A percentile compares a stretch with the other conserved stretches of the same genome.
Conservation (phyloP, 2,113 vertebrate genomes). For the Nothocercus nigrocapillus region DNA sequence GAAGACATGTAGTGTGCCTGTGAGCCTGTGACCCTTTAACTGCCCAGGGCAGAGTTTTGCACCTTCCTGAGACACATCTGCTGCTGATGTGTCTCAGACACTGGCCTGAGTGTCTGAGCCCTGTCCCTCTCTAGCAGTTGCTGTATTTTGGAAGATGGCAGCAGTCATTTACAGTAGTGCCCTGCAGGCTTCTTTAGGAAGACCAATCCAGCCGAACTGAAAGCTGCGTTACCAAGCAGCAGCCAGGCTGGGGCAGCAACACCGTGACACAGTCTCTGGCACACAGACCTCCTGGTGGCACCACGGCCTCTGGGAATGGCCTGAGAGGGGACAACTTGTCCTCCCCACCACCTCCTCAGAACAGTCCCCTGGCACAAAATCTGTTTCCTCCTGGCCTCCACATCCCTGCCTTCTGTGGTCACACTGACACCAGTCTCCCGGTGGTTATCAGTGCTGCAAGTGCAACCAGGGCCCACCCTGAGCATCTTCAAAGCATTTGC, state of each 20-base stretch:
- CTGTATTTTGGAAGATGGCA: accelerated
- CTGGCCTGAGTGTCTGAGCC: background rate
- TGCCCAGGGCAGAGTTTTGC: background rate
- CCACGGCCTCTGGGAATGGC: background rate
- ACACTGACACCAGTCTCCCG: background rate
- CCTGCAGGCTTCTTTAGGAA: background rate
- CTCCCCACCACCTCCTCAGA: background rate
- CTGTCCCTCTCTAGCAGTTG: no score
- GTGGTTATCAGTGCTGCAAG: background rate
- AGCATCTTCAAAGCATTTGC: no score
- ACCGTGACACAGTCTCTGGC: background rate
- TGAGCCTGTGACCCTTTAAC: background rate
- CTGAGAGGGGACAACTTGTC: accelerated
- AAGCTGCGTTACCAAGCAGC: background rate
- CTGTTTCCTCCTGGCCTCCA: background rate
- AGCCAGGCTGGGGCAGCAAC: conserved; percentile 57
- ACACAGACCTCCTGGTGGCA: background rate
- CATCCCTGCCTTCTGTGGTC: background rate
- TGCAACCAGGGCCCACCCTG: background rate
- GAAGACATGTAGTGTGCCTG: background rate
- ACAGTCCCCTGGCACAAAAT: background rate
- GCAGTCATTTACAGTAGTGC: background rate
- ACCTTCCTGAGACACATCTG: background rate
- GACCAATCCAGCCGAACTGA: background rate
- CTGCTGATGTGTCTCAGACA: background rate